Evolutionary conservation across 2,797 vertebrate species (phyloP), one percentile per base, ranked within the genome.

Genomic region (Mastacembelus armatus): DNA sequence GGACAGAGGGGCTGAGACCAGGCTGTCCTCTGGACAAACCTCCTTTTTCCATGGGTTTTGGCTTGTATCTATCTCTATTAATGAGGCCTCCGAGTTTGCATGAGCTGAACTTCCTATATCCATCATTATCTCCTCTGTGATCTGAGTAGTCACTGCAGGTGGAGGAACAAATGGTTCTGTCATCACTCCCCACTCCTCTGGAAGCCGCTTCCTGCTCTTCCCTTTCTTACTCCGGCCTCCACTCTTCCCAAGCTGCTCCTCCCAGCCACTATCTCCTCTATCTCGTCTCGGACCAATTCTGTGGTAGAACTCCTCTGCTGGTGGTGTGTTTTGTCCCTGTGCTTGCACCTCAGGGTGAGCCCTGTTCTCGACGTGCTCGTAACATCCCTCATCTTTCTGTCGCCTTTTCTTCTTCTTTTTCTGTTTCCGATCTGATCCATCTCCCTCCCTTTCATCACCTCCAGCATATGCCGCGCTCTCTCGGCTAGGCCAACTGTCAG

Each of bases 331-430:
- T 60, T 93, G 89, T 33, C 74, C 84, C 8, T 57, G 74, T 29
- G 71, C 60, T 50, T 88, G 80, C 16, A 59, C 55, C 38, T 92
- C 92, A 0, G 45, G 2, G 1, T 81, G 84, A 52, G 47, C 72
- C 16, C 65, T 83, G 60, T 49, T 69, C 39, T 93, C 91, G 0
- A 3, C 2, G 5, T 77, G 66, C 18, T 94, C 92, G 0, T 66
- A 81, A 7, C 81, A 77, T 4, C 79, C 85, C 11, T 94, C 93
- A 0, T 94, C 93, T 61, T 90, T 90, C 29, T 91, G 90, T 66
- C 90, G 85, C 62, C 93, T 91, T 85, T 93, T 94, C 82, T 95
- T 95, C 88, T 94, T 95, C 85, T 89, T 94, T 88, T 93, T 95
- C 77, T 94, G 92, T 65, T 93, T 94, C 32, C 89, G 83, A 55